Percentiles rank a stretch among this genome's conserved stretches.
Evolutionary conservation across 1,140 invertebrate genomes (phyloP).

Genomic region (Magallana gigas): DNA sequence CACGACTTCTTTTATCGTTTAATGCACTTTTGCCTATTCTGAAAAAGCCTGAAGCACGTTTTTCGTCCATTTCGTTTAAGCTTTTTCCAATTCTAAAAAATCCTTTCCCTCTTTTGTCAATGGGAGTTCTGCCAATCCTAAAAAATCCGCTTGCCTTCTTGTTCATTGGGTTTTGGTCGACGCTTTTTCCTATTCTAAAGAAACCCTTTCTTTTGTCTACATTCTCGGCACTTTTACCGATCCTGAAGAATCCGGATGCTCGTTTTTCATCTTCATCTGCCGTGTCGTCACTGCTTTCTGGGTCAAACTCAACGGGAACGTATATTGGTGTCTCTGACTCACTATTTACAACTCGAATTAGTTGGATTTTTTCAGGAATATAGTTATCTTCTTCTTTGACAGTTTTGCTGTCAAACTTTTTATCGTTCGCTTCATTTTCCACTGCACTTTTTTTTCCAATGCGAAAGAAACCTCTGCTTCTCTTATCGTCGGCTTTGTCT

Average conservation of each 20-base stretch:
- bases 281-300: neutral
- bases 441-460: constrained; percentile 40
- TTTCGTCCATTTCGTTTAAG: constrained; percentile 1
- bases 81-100: constrained; percentile 56
- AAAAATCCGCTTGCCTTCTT: constrained; percentile 43
- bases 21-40: constrained; percentile 49
- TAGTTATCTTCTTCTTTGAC: neutral
- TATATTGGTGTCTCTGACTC: neutral
- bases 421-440: neutral
- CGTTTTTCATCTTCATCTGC: neutral
- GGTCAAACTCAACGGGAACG: neutral
- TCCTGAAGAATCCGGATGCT: constrained; percentile 39
- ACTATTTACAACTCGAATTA: neutral
- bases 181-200: constrained; percentile 17
- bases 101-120: constrained; percentile 33
- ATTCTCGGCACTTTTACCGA: constrained; percentile 16
- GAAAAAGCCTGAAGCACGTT: constrained; percentile 47
- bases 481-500: constrained; percentile 39
- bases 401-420: neutral
- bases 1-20: constrained; percentile 39
- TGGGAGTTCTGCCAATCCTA: neutral
- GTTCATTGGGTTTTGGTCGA: neutral
- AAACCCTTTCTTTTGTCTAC: constrained; percentile 3
- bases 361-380: neutral
- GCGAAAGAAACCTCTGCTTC: constrained; percentile 44